Base-by-base conservation (phyloP, 2,797 vertebrate genomes). In the Brachyrhaphis roseni region DNA sequence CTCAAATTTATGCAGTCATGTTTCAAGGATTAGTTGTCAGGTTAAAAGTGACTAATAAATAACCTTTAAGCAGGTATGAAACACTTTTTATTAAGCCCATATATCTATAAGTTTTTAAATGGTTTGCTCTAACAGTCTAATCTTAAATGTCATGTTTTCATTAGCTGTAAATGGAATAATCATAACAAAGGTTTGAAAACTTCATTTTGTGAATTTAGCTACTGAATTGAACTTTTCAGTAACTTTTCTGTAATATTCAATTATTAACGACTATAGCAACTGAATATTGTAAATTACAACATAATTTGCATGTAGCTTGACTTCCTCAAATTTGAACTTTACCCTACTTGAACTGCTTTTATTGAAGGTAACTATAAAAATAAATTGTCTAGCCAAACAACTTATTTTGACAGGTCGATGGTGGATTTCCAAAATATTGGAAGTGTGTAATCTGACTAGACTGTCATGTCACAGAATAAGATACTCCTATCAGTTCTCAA, bases 391-490 rank as follows among this genome's bases (percentile, higher is more conserved):
- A 59, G 39, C 5, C 39, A 39, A 4, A 57, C 53, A 57, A 28
- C n/a, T 31, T 28, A 59, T 34, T 36, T 34, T 11, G 13, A 62
- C 13, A 55, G 26, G 53, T 55, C 4, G n/a, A 13, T 16, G 28
- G 57, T 62, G 57, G 57, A 62, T 62, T 62, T 31, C 55, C n/a
- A 59, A 59, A 31, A 57, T 57, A 59, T 2, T 59, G 26, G 55
- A 57, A 59, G 55, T 28, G 31, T 62, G 13, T 62, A 62, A 62
- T 62, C 28, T 34, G 13, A 31, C 28, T 31, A 62, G 13, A 13
- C 13, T 64, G 34, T 36, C 34, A 64, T 36, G 15, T 16, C 76
- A 81, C 70, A 49, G 75, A 86, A 16, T n/a, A 45, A 70, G n/a
- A 70, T 70, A 6, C 12, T 70, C 23, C 12, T 43, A 45, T 70